Evolutionary conservation across 1,140 invertebrate species (phyloP).

Genomic region (Drosophila pachea): DNA sequence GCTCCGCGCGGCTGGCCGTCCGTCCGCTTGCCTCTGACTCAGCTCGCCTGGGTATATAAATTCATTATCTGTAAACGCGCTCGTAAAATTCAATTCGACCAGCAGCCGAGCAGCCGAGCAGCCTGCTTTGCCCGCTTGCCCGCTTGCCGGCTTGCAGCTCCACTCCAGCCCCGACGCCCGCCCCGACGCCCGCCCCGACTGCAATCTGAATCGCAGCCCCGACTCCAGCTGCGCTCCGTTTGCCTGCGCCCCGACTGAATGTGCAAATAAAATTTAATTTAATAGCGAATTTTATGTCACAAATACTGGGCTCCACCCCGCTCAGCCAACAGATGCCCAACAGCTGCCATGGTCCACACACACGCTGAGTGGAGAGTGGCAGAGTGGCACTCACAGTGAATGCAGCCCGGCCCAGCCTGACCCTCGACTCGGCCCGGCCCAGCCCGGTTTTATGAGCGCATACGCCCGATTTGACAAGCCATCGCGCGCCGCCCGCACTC

Average conservation of each 20-base stretch:
- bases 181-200: too few relatives aligned
- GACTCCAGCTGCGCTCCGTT: too few relatives aligned
- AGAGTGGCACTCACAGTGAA: background rate
- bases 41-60: conserved; percentile 44
- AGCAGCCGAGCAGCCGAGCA: conserved; percentile 60
- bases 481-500: background rate
- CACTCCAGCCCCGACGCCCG: background rate
- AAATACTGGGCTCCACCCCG: conserved; percentile 65
- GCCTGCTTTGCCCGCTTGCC: too few relatives aligned
- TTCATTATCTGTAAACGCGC: conserved; percentile 74
- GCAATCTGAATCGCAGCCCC: too few relatives aligned
- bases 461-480: conserved; percentile 46
- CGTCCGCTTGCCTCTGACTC: background rate
- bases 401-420: background rate
- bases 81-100: conserved; percentile 58
- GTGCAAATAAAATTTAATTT: conserved; percentile 76
- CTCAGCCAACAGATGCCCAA: conserved; percentile 10
- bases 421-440: conserved; percentile 12
- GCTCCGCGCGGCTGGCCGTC: background rate
- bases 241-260: conserved; percentile 47
- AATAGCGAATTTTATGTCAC: conserved; percentile 69
- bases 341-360: background rate
- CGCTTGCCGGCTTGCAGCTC: background rate
- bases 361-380: too few relatives aligned
- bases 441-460: conserved; percentile 54